Base-by-base conservation (phyloP, 2,888 invertebrate genomes). In the Abrostola triplasia region DNA sequence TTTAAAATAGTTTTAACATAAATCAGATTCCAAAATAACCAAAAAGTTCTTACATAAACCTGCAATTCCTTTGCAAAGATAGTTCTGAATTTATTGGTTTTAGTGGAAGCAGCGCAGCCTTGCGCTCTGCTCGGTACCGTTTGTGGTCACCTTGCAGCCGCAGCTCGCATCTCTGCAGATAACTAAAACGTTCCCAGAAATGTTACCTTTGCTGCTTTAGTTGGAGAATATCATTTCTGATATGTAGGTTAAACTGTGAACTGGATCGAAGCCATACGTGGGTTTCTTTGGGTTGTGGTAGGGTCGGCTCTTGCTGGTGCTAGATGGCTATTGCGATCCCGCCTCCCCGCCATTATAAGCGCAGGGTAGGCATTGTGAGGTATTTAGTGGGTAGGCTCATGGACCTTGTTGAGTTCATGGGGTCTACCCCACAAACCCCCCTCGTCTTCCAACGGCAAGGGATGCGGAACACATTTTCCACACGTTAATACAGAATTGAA, bases 41-140 rank as follows among this genome's bases (percentile, higher is more conserved):
- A 41, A 59, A 73, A 68, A 47, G 44, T 44, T 53, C 36, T 37
- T 37, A 36, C 24, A 11, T 38, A 69, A 64, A 59, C 60, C 54
- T 58, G 55, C 74, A 69, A 59, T 67, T 67, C 63, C 56, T 72
- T 72, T 64, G 75, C 65, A 67, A 67, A 71, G 80, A 79, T 79
- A 80, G 72, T 67, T 66, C 59, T 58, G 70, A 79, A 81, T 81
- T 80, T 81, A 81, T 81, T 62, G 80, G 65, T 74, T 73, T 73
- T 73, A 70, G 70, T 66, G 36, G 67, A 59, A 59, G 66, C 57
- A 42, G 65, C 66, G 36, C 55, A 44, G 44, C n/a, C 40, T 52
- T 42, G 37, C 61, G 64, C 58, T 35, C 53, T 53, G 35, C 58
- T 64, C 70, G 10, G 50, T 75, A 75, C 70, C 73, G 67, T 70